Conservation (phyloP, 2,888 invertebrate genomes). For the Thecocarcelia acutangulata region DNA sequence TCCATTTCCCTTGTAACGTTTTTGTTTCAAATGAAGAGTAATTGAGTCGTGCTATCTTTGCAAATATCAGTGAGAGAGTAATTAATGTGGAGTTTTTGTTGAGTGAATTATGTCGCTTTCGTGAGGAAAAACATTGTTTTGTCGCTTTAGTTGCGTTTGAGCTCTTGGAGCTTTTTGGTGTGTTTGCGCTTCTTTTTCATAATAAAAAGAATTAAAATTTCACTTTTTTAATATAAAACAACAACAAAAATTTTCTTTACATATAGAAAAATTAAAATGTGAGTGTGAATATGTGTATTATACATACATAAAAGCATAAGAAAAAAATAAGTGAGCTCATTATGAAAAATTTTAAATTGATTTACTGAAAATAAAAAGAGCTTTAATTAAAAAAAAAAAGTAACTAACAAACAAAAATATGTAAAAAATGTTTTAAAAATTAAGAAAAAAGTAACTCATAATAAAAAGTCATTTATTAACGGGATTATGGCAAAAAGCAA, state of each 20-base stretch:
- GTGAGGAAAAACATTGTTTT: conserved; percentile 62
- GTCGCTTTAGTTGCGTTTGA: conserved; percentile 78
- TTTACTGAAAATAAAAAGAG: not conserved
- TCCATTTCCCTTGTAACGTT: conserved; percentile 15
- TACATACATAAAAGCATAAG: conserved; percentile 38
- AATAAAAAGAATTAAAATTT: conserved; percentile 57
- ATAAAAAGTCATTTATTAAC: not conserved
- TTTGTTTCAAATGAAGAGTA: conserved; percentile 25
- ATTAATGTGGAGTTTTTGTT: conserved; percentile 72
- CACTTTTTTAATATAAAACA: conserved; percentile 58
- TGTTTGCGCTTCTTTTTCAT: conserved; percentile 71
- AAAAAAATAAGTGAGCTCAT: conserved; percentile 58
- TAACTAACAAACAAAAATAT: not conserved
- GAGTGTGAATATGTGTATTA: conserved; percentile 49
- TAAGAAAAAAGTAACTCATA: not conserved
- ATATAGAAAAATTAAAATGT: conserved; percentile 58
- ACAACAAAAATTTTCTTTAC: conserved; percentile 61
- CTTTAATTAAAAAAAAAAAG: conserved; percentile 8
- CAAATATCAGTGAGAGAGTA: conserved; percentile 61
- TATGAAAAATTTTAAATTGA: conserved; percentile 29
- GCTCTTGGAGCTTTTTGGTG: conserved; percentile 80
- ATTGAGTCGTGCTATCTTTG: not conserved
- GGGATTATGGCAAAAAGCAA: not conserved
- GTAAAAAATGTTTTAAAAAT: not conserved
- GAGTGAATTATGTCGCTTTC: conserved; percentile 53